Evolutionary conservation across 2,797 vertebrate genomes (phyloP), one percentile per base, ranked within the genome.

Genomic region (Myotis daubentonii): DNA sequence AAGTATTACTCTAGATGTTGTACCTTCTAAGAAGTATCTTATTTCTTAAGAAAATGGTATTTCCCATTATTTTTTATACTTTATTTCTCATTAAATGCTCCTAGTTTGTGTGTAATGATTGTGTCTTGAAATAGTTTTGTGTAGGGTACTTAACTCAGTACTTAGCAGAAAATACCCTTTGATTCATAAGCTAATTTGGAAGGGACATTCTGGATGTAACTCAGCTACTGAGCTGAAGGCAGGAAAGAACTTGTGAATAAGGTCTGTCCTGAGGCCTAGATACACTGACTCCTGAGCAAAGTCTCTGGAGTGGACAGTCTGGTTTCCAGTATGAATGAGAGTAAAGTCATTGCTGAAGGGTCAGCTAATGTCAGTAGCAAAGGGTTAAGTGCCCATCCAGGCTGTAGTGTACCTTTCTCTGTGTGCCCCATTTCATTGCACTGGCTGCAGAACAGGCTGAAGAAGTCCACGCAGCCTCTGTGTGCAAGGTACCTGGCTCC

Each of bases 71-170:
- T 91, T 66, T 96, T 72, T 85, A 33, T 0, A n/a, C 22, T 55
- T 62, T n/a, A 70, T 71, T 85, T 87, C 36, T 65, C 36, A 66
- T 71, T 91, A 71, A 95, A 19, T 55, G 66, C 6, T 47, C 71
- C 44, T 70, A 23, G 17, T 84, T 91, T 65, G 10, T 23, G 36
- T 7, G 4, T 88, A 71, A 44, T 82, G 87, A 49, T 60, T 71
- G 15, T 76, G 47, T 85, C 78, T 87, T 95, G 51, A 90, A 90
- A 60, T 83, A 8, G 36, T 94, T 96, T 76, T 49, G 20, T 33
- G 12, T 33, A 80, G 44, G 41, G 16, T 53, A 11, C 2, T 95
- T 80, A 57, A 75, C 25, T 88, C 72, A 78, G 25, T 41, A 47
- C 15, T 36, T 94, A 78, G 22, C 41, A 84, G 88, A 70, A 96